phyloP scores from a whole-genome alignment of 1,140 invertebrate species.

The Drosophila triauraria region DNA sequence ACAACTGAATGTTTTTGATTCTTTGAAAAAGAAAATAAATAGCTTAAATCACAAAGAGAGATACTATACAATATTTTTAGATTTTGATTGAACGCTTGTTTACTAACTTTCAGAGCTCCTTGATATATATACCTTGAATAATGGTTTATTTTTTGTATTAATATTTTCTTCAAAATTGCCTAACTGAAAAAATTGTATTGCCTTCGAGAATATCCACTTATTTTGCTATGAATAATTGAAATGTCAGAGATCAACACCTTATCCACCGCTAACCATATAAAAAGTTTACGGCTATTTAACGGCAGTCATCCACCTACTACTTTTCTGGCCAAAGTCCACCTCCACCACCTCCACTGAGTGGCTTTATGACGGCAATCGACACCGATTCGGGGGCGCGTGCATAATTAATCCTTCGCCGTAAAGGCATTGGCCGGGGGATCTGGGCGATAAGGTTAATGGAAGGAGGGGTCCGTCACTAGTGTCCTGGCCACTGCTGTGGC shows the following conservation, averaged over 20 bases:
- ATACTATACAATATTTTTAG: too few species aligned
- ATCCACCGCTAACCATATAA: slow-evolving; percentile 1
- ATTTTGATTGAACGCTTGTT: too few species aligned
- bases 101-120: too few species aligned
- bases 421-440: slow-evolving; percentile 17
- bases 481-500: slow-evolving; percentile 46
- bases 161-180: too few species aligned
- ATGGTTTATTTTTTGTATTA: too few species aligned
- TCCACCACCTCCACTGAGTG: slow-evolving; percentile 13
- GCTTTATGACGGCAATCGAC: slow-evolving; percentile 60
- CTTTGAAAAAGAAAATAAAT: neutral
- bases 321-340: slow-evolving; percentile 37
- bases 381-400: slow-evolving; percentile 52
- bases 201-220: neutral
- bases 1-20: neutral
- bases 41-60: too few species aligned
- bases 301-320: neutral
- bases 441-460: slow-evolving; percentile 20
- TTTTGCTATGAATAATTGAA: neutral
- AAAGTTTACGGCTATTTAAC: slow-evolving; percentile 14
- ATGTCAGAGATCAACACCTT: slow-evolving; percentile 2
- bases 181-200: too few species aligned
- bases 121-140: too few species aligned
- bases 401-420: slow-evolving; percentile 51
- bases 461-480: slow-evolving; percentile 9